Conservation (phyloP, 2,797 vertebrate genomes). For the Ctenopoma kingsleyae region DNA sequence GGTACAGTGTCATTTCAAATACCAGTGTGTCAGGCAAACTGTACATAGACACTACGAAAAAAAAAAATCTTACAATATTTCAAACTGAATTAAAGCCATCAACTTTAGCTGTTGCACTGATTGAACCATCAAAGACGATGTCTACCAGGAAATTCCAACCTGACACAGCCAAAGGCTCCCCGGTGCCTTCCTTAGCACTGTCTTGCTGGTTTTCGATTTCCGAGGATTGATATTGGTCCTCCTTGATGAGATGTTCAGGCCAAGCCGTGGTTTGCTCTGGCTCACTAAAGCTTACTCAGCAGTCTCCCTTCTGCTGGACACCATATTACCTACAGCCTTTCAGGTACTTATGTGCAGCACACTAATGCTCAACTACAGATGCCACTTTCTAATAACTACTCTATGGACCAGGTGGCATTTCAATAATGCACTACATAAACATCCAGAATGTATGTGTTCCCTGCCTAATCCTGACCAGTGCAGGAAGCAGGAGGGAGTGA, state of each 20-base stretch:
- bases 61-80: conserved; percentile 29
- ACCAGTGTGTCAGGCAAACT: not conserved
- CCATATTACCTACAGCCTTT: conserved; percentile 62
- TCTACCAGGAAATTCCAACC: conserved; percentile 66
- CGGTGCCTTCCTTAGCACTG: conserved; percentile 66
- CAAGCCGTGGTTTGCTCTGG: conserved; percentile 54
- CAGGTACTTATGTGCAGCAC: conserved; percentile 39
- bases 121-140: conserved; percentile 68
- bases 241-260: conserved; percentile 74
- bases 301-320: conserved; percentile 54
- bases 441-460: conserved; percentile 43
- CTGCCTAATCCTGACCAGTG: conserved; percentile 41
- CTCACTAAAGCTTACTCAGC: conserved; percentile 71
- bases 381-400: conserved; percentile 40
- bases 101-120: conserved; percentile 65
- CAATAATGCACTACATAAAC: conserved; percentile 41
- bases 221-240: conserved; percentile 75
- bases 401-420: conserved; percentile 34
- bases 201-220: conserved; percentile 77
- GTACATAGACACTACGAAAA: not conserved
- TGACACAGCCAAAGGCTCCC: conserved; percentile 69
- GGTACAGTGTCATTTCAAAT: conserved; percentile 26
- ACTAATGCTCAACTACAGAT: conserved; percentile 20
- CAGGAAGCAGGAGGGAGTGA: not conserved
- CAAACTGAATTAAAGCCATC: conserved; percentile 43